These are phyloP conservation scores for Parazoanthus atlanticus DNA, from an alignment of 92 coral and sea anemone genomes.

Conservation along the genomic window DNA sequence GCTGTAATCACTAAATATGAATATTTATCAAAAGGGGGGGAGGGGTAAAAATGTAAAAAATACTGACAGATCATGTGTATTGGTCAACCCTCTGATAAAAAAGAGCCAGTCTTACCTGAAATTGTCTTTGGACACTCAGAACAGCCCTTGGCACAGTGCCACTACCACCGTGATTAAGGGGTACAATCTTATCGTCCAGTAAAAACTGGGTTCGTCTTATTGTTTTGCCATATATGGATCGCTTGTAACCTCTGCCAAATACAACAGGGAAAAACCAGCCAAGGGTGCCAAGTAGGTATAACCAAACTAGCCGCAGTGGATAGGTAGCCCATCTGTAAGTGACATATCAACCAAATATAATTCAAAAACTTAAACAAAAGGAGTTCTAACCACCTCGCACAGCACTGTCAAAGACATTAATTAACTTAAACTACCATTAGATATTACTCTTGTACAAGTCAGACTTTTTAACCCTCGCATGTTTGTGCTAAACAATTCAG, in stretches of 20 bases:
- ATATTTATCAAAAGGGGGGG: too few relatives aligned
- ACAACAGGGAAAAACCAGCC: slow-evolving; percentile 50
- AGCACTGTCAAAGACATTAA: too few relatives aligned
- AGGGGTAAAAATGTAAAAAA: too few relatives aligned
- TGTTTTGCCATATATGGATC: slow-evolving; percentile 69
- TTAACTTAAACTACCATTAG: too few relatives aligned
- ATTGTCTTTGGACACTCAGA: slow-evolving; percentile 51
- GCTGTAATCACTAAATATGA: too few relatives aligned
- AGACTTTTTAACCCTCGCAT: too few relatives aligned
- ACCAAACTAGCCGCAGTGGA: slow-evolving; percentile 2
- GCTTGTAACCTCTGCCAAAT: slow-evolving; percentile 75
- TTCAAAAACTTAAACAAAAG: background rate
- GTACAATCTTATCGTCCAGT: slow-evolving; percentile 52
- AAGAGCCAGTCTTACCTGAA: slow-evolving; percentile 49
- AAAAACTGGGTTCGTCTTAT: slow-evolving; percentile 58
- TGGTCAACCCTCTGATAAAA: too few relatives aligned
- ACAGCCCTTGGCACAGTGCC: slow-evolving; percentile 77
- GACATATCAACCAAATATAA: background rate
- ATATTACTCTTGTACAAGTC: too few relatives aligned
- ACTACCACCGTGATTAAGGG: slow-evolving; percentile 74
- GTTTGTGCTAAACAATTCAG: too few relatives aligned
- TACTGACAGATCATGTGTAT: too few relatives aligned
- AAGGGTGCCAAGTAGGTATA: background rate
- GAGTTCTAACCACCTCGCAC: background rate
- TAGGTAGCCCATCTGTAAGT: background rate